phyloP scores from a whole-genome alignment of 2,888 invertebrate genomes.

The Poecilobothrus nobilitatus region DNA sequence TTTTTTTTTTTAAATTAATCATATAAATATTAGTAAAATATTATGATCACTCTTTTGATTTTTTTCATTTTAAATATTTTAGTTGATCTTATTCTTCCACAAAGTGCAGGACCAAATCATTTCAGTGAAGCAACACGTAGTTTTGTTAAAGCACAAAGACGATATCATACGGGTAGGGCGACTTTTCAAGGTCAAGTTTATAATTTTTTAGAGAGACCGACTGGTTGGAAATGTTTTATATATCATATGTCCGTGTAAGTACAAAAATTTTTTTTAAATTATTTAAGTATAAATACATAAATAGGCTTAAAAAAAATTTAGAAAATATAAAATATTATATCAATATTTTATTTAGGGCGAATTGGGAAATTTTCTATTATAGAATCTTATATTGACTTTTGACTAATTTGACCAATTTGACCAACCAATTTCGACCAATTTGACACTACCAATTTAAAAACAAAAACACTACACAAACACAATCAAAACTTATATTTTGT shows the following conservation, averaged over 20 bases:
- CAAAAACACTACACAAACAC: too few species aligned
- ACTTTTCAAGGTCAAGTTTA: constrained; percentile 71
- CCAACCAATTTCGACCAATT: too few species aligned
- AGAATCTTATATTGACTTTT: too few species aligned
- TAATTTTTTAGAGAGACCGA: constrained; percentile 74
- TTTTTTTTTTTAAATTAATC: not conserved
- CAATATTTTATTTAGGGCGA: too few species aligned
- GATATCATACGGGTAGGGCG: constrained; percentile 50
- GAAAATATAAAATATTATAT: too few species aligned
- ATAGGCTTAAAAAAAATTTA: too few species aligned
- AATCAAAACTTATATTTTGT: too few species aligned
- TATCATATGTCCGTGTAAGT: constrained; percentile 76
- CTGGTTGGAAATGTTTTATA: constrained; percentile 75
- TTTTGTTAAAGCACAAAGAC: constrained; percentile 54
- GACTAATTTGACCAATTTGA: too few species aligned
- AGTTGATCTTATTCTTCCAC: constrained; percentile 18
- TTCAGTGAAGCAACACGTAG: constrained; percentile 52
- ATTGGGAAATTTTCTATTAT: too few species aligned
- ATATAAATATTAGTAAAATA: not conserved
- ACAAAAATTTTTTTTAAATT: constrained; percentile 18
- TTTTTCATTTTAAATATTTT: not conserved
- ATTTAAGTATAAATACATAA: too few species aligned
- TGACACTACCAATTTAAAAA: too few species aligned
- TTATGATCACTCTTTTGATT: not conserved
- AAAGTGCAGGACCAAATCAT: constrained; percentile 40